These are phyloP conservation scores for Danionella dracula DNA, from an alignment of 2,797 vertebrate genomes.

Conservation along the genomic window DNA sequence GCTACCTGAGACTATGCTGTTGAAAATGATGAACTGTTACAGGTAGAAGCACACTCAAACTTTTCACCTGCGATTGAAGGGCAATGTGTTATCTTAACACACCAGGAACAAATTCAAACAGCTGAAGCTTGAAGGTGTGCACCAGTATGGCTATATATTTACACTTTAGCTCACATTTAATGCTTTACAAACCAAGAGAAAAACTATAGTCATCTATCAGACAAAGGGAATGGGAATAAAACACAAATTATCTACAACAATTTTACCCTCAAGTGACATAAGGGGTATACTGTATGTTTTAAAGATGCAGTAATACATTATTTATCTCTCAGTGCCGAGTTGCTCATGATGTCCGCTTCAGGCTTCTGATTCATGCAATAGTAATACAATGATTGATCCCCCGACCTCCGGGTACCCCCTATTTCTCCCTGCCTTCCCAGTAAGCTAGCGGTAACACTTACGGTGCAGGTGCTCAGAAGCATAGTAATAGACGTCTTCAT, in stretches of 20 bases:
- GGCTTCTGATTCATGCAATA: conserved; percentile 25
- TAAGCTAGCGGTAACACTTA: conserved; percentile 58
- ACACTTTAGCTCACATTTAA: conserved; percentile 11
- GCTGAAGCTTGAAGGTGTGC: not conserved
- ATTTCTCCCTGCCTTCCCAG: conserved; percentile 6
- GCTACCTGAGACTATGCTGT: conserved; percentile 18
- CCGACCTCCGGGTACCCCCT: not conserved
- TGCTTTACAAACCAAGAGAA: conserved; percentile 16
- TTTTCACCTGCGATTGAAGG: conserved; percentile 19
- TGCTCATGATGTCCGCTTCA: not conserved
- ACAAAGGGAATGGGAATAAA: not conserved
- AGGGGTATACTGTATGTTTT: conserved; percentile 45
- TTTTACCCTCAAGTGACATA: conserved; percentile 1
- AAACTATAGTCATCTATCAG: conserved; percentile 18
- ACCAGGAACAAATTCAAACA: conserved; percentile 2
- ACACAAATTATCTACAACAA: not conserved
- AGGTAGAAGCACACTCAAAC: not conserved
- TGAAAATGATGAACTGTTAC: not conserved
- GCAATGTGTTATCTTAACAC: conserved; percentile 1
- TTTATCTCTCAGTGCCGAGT: not conserved
- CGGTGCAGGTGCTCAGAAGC: conserved; percentile 88
- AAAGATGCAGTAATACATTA: conserved; percentile 44
- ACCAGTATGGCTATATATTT: not conserved
- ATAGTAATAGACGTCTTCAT: conserved; percentile 97
- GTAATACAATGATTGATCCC: conserved; percentile 30